Base-by-base conservation (phyloP, 2,888 invertebrate genomes). In the Enoplolaimus lenunculus region DNA sequence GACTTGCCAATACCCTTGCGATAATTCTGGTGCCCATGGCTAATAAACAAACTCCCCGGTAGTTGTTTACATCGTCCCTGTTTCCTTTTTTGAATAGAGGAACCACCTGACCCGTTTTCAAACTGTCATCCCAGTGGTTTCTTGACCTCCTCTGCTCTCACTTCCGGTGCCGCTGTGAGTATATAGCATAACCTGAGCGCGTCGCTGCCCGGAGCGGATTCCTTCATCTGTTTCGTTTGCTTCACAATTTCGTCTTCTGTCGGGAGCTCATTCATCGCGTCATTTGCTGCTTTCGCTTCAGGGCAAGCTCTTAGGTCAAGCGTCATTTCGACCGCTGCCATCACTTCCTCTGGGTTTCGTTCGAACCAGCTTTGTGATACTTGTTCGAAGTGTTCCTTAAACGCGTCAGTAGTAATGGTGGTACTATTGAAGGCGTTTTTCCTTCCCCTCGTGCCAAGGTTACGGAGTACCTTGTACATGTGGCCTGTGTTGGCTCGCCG, bases 381-480 rank as follows among this genome's bases (percentile, higher is more conserved):
- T 57, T 16, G 16, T n/a, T n/a, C 57, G 57, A 57, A 57, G 57
- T 57, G 57, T 21, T 57, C 16, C 57, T 57, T 57, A n/a, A 57
- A 57, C n/a, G 16, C 16, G 16, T 57, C 16, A 16, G 57, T 57
- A 21, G 57, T 57, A 21, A 57, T 57, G 16, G 16, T 57, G 57
- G 16, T 21, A n/a, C 57, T 57, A 57, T 57, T 57, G 57, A n/a
- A n/a, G 57, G 57, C 57, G n/a, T n/a, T n/a, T 57, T 57, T 57
- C 16, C n/a, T 57, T 16, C n/a, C 57, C 16, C 57, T 16, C 16
- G 16, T 57, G 16, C 57, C 57, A 57, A 57, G 57, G 16, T 57
- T 57, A 16, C 57, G 57, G 57, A 57, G 57, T n/a, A n/a, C 57
- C n/a, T n/a, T 57, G 57, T 57, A 57, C 57, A 57, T 57, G 57